A percentile compares a stretch with the other conserved stretches of the same genome.
These are phyloP conservation scores for Corvus moneduloides DNA, from an alignment of 2,113 vertebrate genomes.

Conservation along the genomic window DNA sequence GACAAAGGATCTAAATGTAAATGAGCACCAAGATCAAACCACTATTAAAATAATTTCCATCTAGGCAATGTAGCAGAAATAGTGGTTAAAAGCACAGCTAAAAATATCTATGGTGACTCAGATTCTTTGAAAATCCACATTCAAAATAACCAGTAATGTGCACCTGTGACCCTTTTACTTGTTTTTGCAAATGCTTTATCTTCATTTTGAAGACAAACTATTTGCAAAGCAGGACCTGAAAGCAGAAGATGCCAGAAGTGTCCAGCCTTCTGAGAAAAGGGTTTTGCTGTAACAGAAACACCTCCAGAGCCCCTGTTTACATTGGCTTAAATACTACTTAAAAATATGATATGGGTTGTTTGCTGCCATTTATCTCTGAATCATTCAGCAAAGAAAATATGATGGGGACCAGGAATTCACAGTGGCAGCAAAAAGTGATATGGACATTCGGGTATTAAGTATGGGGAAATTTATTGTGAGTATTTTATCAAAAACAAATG, in stretches of 20 bases:
- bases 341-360: not conserved
- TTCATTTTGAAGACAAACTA: not conserved
- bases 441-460: not conserved
- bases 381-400: not conserved
- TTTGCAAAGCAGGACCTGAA: not conserved
- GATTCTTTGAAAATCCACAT: slow-evolving; percentile 22
- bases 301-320: not conserved
- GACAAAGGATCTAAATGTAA: not conserved
- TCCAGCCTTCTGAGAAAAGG: not conserved
- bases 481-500: not conserved
- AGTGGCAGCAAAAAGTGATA: not conserved
- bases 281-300: not conserved
- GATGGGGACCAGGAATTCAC: not conserved
- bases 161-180: slow-evolving; percentile 20
- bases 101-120: slow-evolving; percentile 41
- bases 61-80: not conserved
- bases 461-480: not conserved
- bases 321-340: not conserved
- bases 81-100: not conserved
- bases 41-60: slow-evolving; percentile 4
- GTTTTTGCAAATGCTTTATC: not conserved
- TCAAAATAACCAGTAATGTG: not conserved
- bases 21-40: not conserved
- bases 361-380: not conserved
- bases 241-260: not conserved